Evolutionary conservation across 2,797 vertebrate species (phyloP).

Genomic region (Dicrostonyx torquatus): DNA sequence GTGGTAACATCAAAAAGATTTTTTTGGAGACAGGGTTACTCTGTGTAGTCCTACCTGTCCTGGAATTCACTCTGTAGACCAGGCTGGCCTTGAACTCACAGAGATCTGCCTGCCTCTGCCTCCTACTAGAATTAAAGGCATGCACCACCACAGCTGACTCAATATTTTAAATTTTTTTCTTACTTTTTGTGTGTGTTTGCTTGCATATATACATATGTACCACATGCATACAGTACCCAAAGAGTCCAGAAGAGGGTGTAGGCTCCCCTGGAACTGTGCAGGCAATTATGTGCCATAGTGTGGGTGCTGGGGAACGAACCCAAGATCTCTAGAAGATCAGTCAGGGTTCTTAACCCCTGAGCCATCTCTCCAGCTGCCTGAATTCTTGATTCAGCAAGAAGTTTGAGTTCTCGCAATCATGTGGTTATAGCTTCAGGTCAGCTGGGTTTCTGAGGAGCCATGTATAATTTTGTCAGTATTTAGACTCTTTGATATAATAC

Average conservation of each 20-base stretch:
- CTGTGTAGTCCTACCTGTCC: not conserved
- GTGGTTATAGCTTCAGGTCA: not conserved
- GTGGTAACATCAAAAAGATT: not conserved
- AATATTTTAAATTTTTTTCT: not conserved
- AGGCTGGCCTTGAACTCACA: not conserved
- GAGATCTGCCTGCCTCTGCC: not conserved
- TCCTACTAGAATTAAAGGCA: not conserved
- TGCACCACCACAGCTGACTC: not conserved
- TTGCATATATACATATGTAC: too few species aligned
- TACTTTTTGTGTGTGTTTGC: not conserved
- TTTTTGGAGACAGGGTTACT: not conserved
- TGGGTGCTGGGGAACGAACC: not conserved
- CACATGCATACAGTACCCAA: not conserved
- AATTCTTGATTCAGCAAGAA: conserved; percentile 28
- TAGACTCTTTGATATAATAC: conserved; percentile 36
- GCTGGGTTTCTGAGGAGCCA: not conserved
- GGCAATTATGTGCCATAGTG: too few species aligned
- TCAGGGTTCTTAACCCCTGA: not conserved
- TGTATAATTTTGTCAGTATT: not conserved
- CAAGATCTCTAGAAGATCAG: not conserved
- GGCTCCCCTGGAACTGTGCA: not conserved
- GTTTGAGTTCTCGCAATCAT: conserved; percentile 36
- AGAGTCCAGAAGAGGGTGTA: not conserved
- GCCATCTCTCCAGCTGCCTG: not conserved
- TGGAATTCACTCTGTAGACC: not conserved